phyloP scores from a whole-genome alignment of 2,113 vertebrate genomes.

The Petrocephalus zakoni region DNA sequence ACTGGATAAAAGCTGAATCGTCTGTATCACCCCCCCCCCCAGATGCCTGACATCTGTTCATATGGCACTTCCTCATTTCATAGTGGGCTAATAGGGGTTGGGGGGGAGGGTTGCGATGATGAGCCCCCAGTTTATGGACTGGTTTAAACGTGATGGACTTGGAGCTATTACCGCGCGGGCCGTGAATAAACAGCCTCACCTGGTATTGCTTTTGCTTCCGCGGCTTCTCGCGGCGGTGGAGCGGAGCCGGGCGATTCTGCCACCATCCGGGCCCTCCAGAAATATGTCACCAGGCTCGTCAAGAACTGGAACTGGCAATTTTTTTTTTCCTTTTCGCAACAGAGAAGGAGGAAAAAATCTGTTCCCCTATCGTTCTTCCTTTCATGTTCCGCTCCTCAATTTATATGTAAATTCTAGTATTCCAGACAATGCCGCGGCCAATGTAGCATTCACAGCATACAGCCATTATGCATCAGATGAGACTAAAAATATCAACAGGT shows the following conservation, averaged over 20 bases:
- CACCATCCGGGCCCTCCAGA: constrained; percentile 43
- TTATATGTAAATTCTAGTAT: constrained; percentile 65
- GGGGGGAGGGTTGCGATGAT: not conserved
- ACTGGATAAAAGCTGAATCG: not conserved
- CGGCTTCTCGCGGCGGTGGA: not conserved
- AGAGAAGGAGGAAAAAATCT: not conserved
- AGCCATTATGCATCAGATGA: constrained; percentile 36
- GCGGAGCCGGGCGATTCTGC: constrained; percentile 28
- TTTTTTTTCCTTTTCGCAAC: not conserved
- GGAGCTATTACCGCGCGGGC: not conserved
- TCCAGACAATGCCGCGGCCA: constrained; percentile 58
- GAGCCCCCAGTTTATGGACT: not conserved
- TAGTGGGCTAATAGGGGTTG: not conserved
- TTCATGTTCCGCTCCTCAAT: constrained; percentile 54
- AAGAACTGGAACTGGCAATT: constrained; percentile 21
- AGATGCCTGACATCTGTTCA: not conserved
- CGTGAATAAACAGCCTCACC: not conserved
- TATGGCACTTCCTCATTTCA: not conserved
- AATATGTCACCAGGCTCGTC: constrained; percentile 38
- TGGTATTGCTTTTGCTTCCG: not conserved
- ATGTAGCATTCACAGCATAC: constrained; percentile 45
- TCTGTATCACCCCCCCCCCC: not conserved
- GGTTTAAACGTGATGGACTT: constrained; percentile 14
- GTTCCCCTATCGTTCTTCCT: not conserved
- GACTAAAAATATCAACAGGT: not conserved